Percentiles rank a stretch among this genome's conserved stretches.
Conservation (phyloP, 2,113 vertebrate species). For the Leptodactylus fuscus region DNA sequence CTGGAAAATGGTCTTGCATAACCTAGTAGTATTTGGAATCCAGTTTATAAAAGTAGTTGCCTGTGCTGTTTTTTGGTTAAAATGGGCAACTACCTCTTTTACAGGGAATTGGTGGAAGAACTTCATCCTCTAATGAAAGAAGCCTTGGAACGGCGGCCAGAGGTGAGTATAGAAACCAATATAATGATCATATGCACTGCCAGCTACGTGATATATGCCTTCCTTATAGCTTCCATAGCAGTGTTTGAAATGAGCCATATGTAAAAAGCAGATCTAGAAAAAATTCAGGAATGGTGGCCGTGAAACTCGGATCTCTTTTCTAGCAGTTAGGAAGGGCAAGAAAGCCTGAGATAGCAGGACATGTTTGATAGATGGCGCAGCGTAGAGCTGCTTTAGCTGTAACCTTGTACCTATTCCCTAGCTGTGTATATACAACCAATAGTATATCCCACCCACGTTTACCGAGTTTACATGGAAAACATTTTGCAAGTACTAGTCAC, state of each 20-base stretch:
- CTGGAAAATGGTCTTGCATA: background rate
- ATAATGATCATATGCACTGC: too few species aligned
- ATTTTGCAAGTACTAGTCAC: too few species aligned
- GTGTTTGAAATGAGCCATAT: too few species aligned
- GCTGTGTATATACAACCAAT: background rate
- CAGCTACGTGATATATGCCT: too few species aligned
- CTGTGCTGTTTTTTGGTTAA: background rate
- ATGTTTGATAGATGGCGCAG: background rate
- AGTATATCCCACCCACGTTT: background rate
- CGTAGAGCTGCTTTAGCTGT: background rate
- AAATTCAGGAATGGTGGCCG: too few species aligned
- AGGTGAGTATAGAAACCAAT: constrained; percentile 76
- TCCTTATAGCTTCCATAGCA: too few species aligned
- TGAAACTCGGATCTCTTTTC: too few species aligned
- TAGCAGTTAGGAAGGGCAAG: too few species aligned
- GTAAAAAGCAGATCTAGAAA: too few species aligned
- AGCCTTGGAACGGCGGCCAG: constrained; percentile 93
- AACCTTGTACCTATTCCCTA: background rate
- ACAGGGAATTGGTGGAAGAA: constrained; percentile 96
- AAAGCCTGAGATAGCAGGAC: background rate
- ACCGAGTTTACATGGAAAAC: background rate
- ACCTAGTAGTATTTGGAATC: background rate
- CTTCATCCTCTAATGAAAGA: constrained; percentile 98
- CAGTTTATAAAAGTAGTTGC: background rate
- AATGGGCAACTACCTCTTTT: background rate